Conservation (phyloP, 2,113 vertebrate species). For the Oncorhynchus mykiss region DNA sequence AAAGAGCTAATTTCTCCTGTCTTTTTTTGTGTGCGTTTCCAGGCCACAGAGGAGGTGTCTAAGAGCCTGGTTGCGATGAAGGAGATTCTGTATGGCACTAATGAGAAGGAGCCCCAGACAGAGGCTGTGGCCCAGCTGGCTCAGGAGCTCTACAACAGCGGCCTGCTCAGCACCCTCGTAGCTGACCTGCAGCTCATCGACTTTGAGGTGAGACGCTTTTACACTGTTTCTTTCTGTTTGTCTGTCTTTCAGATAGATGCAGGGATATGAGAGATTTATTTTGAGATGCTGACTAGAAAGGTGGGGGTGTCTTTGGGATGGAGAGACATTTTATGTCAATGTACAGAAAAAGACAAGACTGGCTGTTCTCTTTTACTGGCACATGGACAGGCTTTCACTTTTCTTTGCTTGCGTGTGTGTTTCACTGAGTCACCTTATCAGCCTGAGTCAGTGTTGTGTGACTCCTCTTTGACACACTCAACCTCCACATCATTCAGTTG, state of each 20-base stretch:
- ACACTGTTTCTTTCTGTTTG: not conserved
- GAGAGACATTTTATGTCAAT: too few relatives aligned
- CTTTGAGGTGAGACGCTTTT: constrained; percentile 82
- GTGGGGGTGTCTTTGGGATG: too few relatives aligned
- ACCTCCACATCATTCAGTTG: constrained; percentile 2
- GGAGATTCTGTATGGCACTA: constrained; percentile 92
- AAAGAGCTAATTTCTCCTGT: not conserved
- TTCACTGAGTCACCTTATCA: constrained; percentile 53
- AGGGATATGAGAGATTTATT: not conserved
- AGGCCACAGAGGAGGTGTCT: constrained; percentile 95
- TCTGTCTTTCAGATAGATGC: not conserved
- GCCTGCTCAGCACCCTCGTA: constrained; percentile 86
- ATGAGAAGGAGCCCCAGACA: constrained; percentile 90
- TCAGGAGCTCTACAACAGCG: constrained; percentile 94
- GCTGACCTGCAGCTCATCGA: constrained; percentile 92
- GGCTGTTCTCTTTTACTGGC: too few relatives aligned
- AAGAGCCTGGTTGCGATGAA: constrained; percentile 97
- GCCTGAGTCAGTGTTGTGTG: constrained; percentile 51
- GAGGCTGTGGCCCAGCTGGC: constrained; percentile 93
- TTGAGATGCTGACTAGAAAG: too few relatives aligned
- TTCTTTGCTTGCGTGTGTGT: not conserved
- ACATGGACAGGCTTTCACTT: too few relatives aligned
- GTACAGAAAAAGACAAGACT: too few relatives aligned
- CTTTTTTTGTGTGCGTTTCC: constrained; percentile 15
- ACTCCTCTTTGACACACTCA: constrained; percentile 31